Conservation (phyloP, 1,140 invertebrate genomes). For the Plectrocnemia conspersa region DNA sequence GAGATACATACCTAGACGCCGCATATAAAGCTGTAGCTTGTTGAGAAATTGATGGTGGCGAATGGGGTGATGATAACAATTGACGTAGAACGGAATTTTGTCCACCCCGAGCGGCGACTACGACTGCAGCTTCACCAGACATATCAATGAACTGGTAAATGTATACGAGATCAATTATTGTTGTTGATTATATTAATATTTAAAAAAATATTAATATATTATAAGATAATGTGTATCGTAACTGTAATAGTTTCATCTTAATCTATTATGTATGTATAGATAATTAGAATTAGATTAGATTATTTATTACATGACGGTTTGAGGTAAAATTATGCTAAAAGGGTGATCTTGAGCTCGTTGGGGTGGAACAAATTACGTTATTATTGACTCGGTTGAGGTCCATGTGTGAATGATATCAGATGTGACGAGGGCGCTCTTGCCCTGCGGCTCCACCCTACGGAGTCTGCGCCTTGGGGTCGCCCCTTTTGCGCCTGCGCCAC, state of each 20-base stretch:
- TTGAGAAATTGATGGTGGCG: conserved; percentile 26
- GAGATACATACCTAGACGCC: conserved; percentile 24
- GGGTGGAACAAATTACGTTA: conserved; percentile 29
- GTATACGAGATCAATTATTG: background rate
- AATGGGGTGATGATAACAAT: conserved; percentile 23
- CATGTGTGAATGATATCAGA: conserved; percentile 25
- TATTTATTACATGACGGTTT: background rate
- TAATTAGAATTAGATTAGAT: background rate
- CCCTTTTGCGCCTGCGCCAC: conserved; percentile 8
- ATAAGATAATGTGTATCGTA: background rate
- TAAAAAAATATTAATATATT: conserved; percentile 8
- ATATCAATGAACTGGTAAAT: conserved; percentile 24
- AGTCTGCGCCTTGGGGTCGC: background rate
- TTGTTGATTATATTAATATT: background rate
- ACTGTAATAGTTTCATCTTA: background rate
- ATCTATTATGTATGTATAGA: background rate
- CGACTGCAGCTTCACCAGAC: conserved; percentile 35
- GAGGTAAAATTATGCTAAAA: background rate
- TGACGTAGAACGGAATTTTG: conserved; percentile 29
- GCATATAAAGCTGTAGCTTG: conserved; percentile 31
- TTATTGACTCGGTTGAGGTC: conserved; percentile 30
- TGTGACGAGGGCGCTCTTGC: background rate
- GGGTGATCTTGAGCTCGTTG: too few species aligned
- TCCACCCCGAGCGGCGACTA: conserved; percentile 31
- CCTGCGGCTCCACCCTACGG: conserved; percentile 5